Evolutionary conservation across 2,797 vertebrate species (phyloP).

Genomic region (Lagocephalus sceleratus): DNA sequence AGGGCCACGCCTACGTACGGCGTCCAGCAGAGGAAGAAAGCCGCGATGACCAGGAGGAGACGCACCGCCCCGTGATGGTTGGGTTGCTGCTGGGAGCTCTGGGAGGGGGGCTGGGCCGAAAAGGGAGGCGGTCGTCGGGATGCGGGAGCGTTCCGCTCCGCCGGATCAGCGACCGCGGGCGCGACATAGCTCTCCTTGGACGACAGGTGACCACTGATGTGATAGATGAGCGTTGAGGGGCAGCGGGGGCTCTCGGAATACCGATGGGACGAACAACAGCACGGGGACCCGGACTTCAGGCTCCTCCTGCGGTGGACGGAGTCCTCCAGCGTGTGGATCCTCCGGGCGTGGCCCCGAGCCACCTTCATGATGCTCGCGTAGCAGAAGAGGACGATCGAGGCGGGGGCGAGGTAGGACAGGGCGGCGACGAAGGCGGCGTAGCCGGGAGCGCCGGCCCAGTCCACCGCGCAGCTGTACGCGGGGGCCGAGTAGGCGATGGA

Average conservation of each 20-base stretch:
- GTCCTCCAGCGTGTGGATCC: conserved; percentile 78
- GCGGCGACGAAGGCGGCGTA: conserved; percentile 72
- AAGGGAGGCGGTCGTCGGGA: conserved; percentile 60
- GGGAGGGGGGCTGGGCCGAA: conserved; percentile 48
- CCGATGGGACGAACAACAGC: conserved; percentile 20
- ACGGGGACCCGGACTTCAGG: conserved; percentile 10
- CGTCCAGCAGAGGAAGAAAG: conserved; percentile 84
- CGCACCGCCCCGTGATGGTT: conserved; percentile 74
- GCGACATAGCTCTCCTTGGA: conserved; percentile 45
- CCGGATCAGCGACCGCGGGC: conserved; percentile 15
- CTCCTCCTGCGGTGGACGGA: conserved; percentile 71
- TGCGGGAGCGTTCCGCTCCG: conserved; percentile 26
- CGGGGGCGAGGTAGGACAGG: conserved; percentile 76
- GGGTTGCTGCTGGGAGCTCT: conserved; percentile 56
- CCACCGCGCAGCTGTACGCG: conserved; percentile 78
- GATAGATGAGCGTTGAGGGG: conserved; percentile 70
- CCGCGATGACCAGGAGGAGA: conserved; percentile 76
- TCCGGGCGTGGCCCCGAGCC: conserved; percentile 76
- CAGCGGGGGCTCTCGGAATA: conserved; percentile 38
- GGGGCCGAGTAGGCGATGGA: conserved; percentile 68
- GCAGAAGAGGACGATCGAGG: conserved; percentile 79
- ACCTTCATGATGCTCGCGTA: conserved; percentile 79
- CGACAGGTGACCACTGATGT: conserved; percentile 70
- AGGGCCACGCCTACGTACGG: conserved; percentile 78
- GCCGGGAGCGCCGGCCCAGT: conserved; percentile 76